Evolutionary conservation across 2,888 invertebrate species (phyloP), one percentile per base, ranked within the genome.

Genomic region (Galerucella calmariensis): DNA sequence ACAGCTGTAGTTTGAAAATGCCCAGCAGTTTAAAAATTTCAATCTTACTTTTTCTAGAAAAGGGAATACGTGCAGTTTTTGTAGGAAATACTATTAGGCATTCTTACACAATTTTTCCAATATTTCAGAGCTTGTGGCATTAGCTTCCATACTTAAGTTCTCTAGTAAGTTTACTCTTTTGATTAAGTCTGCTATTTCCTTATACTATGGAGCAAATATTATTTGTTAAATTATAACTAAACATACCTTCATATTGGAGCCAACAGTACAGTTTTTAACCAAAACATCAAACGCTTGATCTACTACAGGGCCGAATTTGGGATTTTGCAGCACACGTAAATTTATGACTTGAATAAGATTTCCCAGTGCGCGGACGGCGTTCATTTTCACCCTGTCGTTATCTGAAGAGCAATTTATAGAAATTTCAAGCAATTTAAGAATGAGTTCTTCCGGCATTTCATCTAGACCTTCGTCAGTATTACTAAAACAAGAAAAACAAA

Each of bases 351-450:
- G 90, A 74, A 97, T 86, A 44, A 96, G 89, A 85, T 94, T 95
- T 1, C 97, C 97, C 12, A 97, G 87, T 0, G 94, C 93, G 67
- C 97, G 90, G 0, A 95, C 94, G 0, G 93, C 93, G 86, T 95
- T 96, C 86, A 92, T 93, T 88, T 92, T 91, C 72, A 96, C 94
- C 90, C 95, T 95, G 88, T 95, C 95, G 79, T 80, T 81, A 68
- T 84, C 83, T 12, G 41, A 75, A 0, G 80, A 77, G 12, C 82
- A 92, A 69, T 89, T 88, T 1, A 93, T 90, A 82, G 93, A 92
- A 76, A 91, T 90, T 82, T 91, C 90, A 20, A 95, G 90, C 16
- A 96, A 86, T 59, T 93, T 91, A n/a, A 91, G 87, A 69, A 96
- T 87, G 10, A 95, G 88, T 80, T 90, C 88, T 79, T 93, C 91